Evolutionary conservation across 2,113 vertebrate species (phyloP).

Genomic region (Lophius piscatorius): DNA sequence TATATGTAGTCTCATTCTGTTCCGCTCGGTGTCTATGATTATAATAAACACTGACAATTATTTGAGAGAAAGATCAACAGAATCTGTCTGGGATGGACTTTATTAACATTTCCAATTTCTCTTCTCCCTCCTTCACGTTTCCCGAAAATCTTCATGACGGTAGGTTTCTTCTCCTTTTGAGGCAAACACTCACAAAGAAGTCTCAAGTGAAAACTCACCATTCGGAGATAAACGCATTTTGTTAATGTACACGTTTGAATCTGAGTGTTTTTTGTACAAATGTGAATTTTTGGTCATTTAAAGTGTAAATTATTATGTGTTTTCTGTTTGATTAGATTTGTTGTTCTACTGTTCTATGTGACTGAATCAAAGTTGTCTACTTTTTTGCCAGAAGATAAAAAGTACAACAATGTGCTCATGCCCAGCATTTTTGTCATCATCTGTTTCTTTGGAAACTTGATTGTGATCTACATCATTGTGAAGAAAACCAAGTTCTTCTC

Average conservation of each 20-base stretch:
- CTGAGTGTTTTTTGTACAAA: no score
- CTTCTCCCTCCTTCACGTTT: conserved; percentile 8
- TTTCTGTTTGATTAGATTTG: neutral
- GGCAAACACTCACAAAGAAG: no score
- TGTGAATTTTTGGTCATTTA: no score
- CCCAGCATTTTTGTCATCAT: conserved; percentile 86
- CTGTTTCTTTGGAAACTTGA: conserved; percentile 85
- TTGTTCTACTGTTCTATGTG: no score
- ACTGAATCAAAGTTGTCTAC: conserved; percentile 2
- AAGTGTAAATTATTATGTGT: no score
- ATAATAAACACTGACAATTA: neutral
- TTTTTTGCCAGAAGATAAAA: conserved; percentile 33
- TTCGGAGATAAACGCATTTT: no score
- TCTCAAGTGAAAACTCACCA: no score
- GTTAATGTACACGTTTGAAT: no score
- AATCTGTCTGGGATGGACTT: conserved; percentile 30
- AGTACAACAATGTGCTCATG: conserved; percentile 75
- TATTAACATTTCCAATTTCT: conserved; percentile 15
- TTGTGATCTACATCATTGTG: conserved; percentile 86
- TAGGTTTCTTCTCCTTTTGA: conserved; percentile 24
- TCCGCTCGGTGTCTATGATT: neutral
- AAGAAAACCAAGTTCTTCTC: conserved; percentile 84
- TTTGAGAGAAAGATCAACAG: neutral
- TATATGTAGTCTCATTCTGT: no score
- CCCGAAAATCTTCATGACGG: conserved; percentile 17